Percentiles rank a stretch among this genome's conserved stretches.
Conservation (phyloP, 2,888 invertebrate genomes). For the Bedellia somnulentella region DNA sequence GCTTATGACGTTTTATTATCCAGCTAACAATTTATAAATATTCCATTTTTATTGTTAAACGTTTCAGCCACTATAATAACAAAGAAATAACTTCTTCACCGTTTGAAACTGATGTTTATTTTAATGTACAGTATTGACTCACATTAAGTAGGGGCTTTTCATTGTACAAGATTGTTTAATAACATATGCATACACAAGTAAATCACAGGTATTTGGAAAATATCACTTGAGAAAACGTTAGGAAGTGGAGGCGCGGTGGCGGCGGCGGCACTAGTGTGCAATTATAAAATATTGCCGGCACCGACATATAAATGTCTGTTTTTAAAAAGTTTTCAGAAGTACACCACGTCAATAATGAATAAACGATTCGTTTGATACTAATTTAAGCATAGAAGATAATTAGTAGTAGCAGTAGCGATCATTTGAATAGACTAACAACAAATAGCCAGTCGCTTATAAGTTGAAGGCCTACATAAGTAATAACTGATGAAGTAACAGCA, state of each 20-base stretch:
- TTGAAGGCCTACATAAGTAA: constrained; percentile 56
- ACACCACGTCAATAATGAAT: background rate
- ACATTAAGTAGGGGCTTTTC: background rate
- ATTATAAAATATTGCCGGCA: background rate
- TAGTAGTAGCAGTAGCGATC: too few species aligned
- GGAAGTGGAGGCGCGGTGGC: background rate
- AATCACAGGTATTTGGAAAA: constrained; percentile 15
- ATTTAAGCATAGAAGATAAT: too few species aligned
- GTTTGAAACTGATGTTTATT: background rate
- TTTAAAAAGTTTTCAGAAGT: background rate
- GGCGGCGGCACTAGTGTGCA: background rate
- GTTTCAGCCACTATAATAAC: constrained; percentile 1
- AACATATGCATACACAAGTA: constrained; percentile 8
- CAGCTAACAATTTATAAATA: background rate
- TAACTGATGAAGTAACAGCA: constrained; percentile 13
- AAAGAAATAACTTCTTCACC: background rate
- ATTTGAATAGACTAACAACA: too few species aligned
- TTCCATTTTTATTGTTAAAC: background rate
- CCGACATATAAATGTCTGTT: background rate
- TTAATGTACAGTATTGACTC: background rate
- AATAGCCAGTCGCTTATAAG: constrained; percentile 45
- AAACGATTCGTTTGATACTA: background rate
- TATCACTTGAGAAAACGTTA: background rate
- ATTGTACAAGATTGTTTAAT: constrained; percentile 4
- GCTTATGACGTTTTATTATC: background rate